Evolutionary conservation across 2,113 vertebrate genomes (phyloP).

Genomic region (Aythya baeri): DNA sequence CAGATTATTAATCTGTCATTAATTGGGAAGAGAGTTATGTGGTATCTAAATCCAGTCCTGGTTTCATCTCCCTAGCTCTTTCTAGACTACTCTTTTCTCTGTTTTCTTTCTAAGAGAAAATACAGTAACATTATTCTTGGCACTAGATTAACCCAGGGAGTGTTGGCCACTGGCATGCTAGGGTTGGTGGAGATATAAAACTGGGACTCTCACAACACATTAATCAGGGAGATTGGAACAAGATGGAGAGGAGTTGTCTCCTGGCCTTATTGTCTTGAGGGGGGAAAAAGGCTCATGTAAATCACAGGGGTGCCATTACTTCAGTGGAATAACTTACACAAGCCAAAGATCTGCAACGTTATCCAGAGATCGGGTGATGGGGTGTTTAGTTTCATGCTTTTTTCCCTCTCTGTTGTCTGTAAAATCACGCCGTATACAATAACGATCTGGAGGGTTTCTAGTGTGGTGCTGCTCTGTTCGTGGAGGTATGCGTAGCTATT

Average conservation of each 20-base stretch:
- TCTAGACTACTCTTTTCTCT: neutral
- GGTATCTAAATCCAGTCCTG: neutral
- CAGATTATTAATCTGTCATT: neutral
- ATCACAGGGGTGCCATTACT: slow-evolving; percentile 3
- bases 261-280: neutral
- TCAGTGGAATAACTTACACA: neutral
- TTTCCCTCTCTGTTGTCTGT: neutral
- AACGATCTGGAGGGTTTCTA: neutral
- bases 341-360: neutral
- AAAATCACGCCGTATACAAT: neutral
- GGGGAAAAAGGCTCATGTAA: neutral
- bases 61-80: neutral
- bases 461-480: neutral
- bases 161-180: neutral
- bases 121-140: neutral
- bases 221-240: neutral
- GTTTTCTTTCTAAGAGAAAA: neutral
- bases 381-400: neutral
- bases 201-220: neutral
- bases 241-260: neutral
- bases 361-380: neutral
- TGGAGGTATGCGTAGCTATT: neutral
- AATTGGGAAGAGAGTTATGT: neutral
- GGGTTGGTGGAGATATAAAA: neutral
- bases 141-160: neutral